Evolutionary conservation across 2,888 invertebrate species (phyloP), one percentile per base, ranked within the genome.

Genomic region (Ennomos erosarius): DNA sequence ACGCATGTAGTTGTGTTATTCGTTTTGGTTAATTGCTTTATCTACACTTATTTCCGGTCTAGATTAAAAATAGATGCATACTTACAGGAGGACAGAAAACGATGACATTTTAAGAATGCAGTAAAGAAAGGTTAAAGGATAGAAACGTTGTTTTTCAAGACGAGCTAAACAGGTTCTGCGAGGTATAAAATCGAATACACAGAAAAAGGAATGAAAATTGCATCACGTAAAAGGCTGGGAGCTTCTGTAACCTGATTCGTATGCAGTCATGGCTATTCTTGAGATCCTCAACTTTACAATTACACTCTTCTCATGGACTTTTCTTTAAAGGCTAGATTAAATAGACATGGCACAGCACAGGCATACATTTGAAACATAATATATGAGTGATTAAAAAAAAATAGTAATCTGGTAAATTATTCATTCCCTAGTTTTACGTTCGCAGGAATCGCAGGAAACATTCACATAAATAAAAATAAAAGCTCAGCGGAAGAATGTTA

Each of bases 161-260:
- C 60, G 48, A 49, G 60, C 52, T 16, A 26, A 9, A 49, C 60
- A 37, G 56, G 55, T 61, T 56, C 9, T 12, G 12, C 52, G 11
- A 52, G 48, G 46, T 44, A 44, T 39, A 16, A 55, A 49, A 52
- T 55, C 44, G 48, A 37, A 49, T 56, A 26, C 43, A 42, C 53
- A 49, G 60, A 56, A 55, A 43, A 55, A 47, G 59, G 43, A 38
- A 56, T 53, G 48, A 55, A 56, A 56, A 61, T 61, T 53, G 52
- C 60, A 45, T 59, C 55, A 56, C 60, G 39, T 55, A 60, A 40
- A 54, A 49, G 49, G 54, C 44, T 54, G 9, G 57, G n/a, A 34
- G 46, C 11, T 42, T 54, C 54, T 54, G 49, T 42, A 45, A 46
- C 50, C 13, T 13, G 45, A 50, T 16, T 48, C 12, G 37, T 43